phyloP scores from a whole-genome alignment of 2,888 invertebrate genomes.

The Hetaerina titia region DNA sequence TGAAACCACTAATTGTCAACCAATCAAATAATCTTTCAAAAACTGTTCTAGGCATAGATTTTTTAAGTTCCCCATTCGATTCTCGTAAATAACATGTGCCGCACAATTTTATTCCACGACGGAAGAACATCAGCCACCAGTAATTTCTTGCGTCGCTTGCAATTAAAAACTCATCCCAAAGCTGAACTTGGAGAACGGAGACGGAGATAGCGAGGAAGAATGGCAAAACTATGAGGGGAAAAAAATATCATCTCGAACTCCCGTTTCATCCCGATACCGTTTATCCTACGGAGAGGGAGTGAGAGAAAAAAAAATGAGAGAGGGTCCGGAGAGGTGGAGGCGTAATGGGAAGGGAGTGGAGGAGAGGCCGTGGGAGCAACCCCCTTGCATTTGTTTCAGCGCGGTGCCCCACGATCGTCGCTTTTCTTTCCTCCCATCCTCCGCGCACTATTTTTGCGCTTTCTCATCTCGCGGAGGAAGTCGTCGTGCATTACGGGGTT shows the following conservation, averaged over 20 bases:
- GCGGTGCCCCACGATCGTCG: not conserved
- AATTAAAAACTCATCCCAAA: not conserved
- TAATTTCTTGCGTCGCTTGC: not conserved
- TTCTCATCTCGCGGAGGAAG: not conserved
- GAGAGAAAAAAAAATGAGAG: not conserved
- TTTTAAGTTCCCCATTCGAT: not conserved
- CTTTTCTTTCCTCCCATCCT: not conserved
- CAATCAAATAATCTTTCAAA: not conserved
- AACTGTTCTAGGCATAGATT: no score
- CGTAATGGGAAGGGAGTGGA: not conserved
- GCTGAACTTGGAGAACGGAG: not conserved
- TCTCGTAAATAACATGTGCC: not conserved
- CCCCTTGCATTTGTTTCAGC: constrained; percentile 16
- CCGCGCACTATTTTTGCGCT: not conserved
- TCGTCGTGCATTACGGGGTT: constrained; percentile 36
- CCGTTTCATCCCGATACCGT: constrained; percentile 11
- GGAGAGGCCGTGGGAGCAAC: not conserved
- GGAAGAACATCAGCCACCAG: not conserved
- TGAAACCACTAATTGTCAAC: not conserved
- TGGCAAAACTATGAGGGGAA: not conserved
- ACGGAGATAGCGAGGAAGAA: not conserved
- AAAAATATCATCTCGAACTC: not conserved
- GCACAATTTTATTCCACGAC: not conserved
- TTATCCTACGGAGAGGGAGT: not conserved
- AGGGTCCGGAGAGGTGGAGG: not conserved